Evolutionary conservation across 2,888 invertebrate species (phyloP), one percentile per base, ranked within the genome.

Genomic region (Macaria liturata): DNA sequence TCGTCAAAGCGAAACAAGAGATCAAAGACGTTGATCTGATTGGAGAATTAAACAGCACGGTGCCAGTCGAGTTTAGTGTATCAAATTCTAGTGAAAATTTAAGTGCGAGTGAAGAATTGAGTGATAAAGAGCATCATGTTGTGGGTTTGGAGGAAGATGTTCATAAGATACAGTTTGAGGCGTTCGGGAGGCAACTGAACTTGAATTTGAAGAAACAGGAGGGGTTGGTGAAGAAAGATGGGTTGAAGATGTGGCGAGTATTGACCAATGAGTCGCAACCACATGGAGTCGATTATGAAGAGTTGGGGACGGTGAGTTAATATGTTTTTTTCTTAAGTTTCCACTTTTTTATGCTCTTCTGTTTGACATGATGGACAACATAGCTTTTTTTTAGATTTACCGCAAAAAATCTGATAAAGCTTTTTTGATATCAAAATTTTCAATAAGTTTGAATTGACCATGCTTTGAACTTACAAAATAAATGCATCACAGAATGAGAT

Each of bases 231-330:
- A 95, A 94, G 78, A 94, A 95, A 73, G 94, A 95, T 51, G 95
- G 96, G 57, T 83, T 98, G 80, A 96, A 96, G 80, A 94, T 98
- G 93, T 97, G 96, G 95, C 94, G 94, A 61, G 96, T 96, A 64
- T 93, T 95, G 73, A 95, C 95, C 51, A 96, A 97, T 77, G 94
- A 95, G 47, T 95, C 96, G 57, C 94, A 95, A 67, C 96, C 96
- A 56, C 95, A 96, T 75, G 96, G 96, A 30, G 94, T 97, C 45
- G 94, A 95, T 72, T 96, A 97, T 80, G 94, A 96, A 68, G 96
- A 96, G 88, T 88, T 96, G 77, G 92, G 93, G 54, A 92, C 95
- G 93, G 96, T 96, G 84, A 94, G 94, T n/a, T 30, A 49, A 56
- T 9, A 44, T 32, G 8, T n/a, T 37, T 34, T 39, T 30, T 52